A percentile compares a stretch with the other conserved stretches of the same genome.
These are phyloP conservation scores for Tribolium madens DNA, from an alignment of 1,140 invertebrate species.

Conservation along the genomic window DNA sequence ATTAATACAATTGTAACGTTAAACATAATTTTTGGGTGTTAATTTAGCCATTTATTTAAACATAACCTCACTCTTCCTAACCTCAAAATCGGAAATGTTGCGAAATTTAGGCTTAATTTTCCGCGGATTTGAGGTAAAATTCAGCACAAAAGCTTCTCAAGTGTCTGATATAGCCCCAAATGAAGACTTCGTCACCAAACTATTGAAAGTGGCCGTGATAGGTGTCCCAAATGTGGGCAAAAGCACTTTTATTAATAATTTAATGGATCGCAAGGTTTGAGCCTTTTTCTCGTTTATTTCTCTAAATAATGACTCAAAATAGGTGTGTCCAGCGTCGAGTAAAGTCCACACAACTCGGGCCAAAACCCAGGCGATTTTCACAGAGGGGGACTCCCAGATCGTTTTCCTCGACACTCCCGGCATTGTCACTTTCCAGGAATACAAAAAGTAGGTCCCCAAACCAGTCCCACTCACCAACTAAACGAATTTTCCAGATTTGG, in stretches of 20 bases:
- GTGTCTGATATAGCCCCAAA: not conserved
- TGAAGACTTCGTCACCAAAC: constrained; percentile 61
- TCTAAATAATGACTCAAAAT: constrained; percentile 54
- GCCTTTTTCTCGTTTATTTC: not conserved
- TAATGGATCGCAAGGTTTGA: constrained; percentile 82
- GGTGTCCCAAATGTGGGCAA: constrained; percentile 94
- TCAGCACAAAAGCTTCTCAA: constrained; percentile 1
- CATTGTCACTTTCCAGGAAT: constrained; percentile 75
- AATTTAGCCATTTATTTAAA: too few species aligned
- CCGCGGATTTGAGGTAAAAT: constrained; percentile 15
- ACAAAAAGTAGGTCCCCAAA: constrained; percentile 70
- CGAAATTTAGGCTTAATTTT: constrained; percentile 23
- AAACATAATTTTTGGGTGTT: too few species aligned
- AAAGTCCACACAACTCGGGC: constrained; percentile 92
- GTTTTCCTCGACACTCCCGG: constrained; percentile 92
- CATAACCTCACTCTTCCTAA: constrained; percentile 11
- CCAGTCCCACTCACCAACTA: too few species aligned
- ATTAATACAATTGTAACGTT: too few species aligned
- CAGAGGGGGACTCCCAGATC: constrained; percentile 82
- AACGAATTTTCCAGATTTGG: constrained; percentile 70
- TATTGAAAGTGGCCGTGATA: constrained; percentile 88
- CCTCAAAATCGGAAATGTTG: not conserved
- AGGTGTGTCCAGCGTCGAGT: constrained; percentile 88
- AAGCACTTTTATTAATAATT: constrained; percentile 91
- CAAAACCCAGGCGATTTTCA: constrained; percentile 79